Evolutionary conservation across 2,113 vertebrate genomes (phyloP).

Genomic region (Gallinago jamesoni): DNA sequence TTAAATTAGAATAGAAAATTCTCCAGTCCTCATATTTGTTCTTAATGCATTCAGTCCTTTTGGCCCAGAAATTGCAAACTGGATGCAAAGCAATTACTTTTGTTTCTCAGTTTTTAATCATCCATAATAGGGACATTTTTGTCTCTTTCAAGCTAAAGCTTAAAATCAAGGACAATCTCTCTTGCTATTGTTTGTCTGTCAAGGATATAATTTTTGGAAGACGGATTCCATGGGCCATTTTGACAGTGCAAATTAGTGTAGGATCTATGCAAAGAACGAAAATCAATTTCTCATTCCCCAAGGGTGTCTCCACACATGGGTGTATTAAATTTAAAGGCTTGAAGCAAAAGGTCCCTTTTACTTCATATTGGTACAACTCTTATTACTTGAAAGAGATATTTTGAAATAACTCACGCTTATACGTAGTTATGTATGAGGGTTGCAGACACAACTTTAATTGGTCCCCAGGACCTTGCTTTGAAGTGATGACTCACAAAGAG

Average conservation of each 20-base stretch:
- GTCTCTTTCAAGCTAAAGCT: not conserved
- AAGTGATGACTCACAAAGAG: conserved; percentile 76
- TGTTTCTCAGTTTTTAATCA: not conserved
- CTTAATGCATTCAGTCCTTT: not conserved
- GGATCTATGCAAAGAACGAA: conserved; percentile 9
- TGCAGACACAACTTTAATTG: conserved; percentile 66
- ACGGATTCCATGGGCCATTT: not conserved
- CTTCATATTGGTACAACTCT: not conserved
- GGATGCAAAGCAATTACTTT: not conserved
- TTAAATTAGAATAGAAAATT: not conserved
- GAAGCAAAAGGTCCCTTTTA: conserved; percentile 1
- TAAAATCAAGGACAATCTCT: not conserved
- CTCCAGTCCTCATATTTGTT: not conserved
- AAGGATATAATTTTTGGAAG: not conserved
- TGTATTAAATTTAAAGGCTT: not conserved
- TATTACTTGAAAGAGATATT: conserved; percentile 38
- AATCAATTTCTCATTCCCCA: conserved; percentile 30
- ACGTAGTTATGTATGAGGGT: conserved; percentile 28
- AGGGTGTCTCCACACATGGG: not conserved
- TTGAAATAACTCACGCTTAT: conserved; percentile 18
- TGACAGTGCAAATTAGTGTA: not conserved
- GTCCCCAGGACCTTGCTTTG: conserved; percentile 72
- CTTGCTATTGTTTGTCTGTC: not conserved
- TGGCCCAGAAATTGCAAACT: not conserved
- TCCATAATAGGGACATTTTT: not conserved